Evolutionary conservation across 1,140 invertebrate species (phyloP), one percentile per base, ranked within the genome.

Genomic region (Mya arenaria): DNA sequence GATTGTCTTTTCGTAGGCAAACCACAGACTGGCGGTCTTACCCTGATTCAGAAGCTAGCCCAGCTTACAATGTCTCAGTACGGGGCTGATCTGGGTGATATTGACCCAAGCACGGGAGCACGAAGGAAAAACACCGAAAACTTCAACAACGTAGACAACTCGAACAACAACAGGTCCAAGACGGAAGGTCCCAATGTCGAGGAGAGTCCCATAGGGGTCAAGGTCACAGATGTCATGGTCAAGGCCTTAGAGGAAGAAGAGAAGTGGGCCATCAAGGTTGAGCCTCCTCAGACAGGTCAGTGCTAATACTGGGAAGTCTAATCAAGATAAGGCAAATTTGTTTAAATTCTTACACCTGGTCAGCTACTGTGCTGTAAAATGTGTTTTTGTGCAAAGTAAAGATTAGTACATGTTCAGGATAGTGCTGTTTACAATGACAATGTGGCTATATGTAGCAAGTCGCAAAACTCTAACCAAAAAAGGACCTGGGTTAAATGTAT

Each of bases 61-160:
- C 55, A 82, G 30, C 78, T 90, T 36, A 89, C 90, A 3, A 84
- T 88, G 55, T n/a, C 52, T 25, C 85, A 89, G 48, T 82, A 84
- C 23, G 91, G 89, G 13, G 56, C 79, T 30, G 79, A 86, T 55
- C 68, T 89, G 5, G 84, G 73, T 15, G 83, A 86, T 39, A 84
- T 92, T 39, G 87, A 91, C 66, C 91, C 91, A 1, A 81, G 83
- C 28, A 91, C 91, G n/a, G 91, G 91, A 4, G 90, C 90, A 15
- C 39, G 55, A 15, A 66, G 52, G 80, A 65, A 41, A n/a, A 69
- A 56, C 62, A 63, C 62, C 8, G 55, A 71, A 8, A 34, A 44
- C 1, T n/a, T 41, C 23, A 80, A 65, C 39, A 62, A 37, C 19
- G 28, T 37, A 6, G 34, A 19, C 10, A 44, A 62, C 60, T 28